phyloP scores from a whole-genome alignment of 2,113 vertebrate genomes.

The Fulica atra region DNA sequence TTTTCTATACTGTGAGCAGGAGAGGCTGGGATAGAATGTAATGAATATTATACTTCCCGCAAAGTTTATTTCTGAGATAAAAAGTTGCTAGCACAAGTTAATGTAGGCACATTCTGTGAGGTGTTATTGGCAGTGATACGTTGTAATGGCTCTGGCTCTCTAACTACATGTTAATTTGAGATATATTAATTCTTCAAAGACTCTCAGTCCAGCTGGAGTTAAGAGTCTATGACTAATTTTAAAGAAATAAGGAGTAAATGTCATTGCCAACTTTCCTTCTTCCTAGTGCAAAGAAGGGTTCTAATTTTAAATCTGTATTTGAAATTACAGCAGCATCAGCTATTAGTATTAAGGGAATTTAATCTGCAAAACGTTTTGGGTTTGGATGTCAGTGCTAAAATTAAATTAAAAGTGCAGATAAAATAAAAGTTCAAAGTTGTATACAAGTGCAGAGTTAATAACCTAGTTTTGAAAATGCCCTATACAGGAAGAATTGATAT shows the following conservation, averaged over 20 bases:
- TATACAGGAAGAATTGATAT: not conserved
- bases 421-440: too few species aligned
- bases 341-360: not conserved
- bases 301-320: conserved; percentile 39
- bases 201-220: conserved; percentile 44
- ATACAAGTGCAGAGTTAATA: not conserved
- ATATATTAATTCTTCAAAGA: conserved; percentile 4
- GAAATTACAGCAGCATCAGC: not conserved
- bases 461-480: not conserved
- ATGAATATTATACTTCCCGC: not conserved
- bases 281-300: not conserved
- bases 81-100: not conserved
- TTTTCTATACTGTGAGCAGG: not conserved
- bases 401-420: not conserved
- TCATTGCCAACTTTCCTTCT: conserved; percentile 36
- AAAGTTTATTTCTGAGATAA: not conserved
- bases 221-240: conserved; percentile 23
- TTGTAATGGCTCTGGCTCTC: not conserved
- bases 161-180: conserved; percentile 29
- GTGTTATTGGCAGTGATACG: conserved; percentile 21
- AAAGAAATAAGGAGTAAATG: conserved; percentile 30
- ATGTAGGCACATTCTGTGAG: not conserved
- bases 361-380: not conserved
- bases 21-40: not conserved
- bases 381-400: not conserved